phyloP scores from a whole-genome alignment of 2,113 vertebrate species.

The Ctenodactylus gundi region DNA sequence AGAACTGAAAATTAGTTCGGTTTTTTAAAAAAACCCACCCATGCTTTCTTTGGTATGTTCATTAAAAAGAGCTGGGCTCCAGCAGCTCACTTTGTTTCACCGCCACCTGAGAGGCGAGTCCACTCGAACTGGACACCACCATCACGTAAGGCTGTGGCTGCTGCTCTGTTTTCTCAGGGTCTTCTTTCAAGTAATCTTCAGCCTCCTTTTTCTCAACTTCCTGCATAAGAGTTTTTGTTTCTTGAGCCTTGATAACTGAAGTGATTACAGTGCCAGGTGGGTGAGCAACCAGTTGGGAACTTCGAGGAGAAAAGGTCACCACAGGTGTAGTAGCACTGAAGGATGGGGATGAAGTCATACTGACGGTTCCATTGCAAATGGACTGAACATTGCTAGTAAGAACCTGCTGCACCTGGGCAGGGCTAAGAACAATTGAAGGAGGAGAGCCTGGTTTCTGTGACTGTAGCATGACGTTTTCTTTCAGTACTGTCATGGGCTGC shows the following conservation, averaged over 20 bases:
- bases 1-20: constrained; percentile 77
- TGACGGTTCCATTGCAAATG: constrained; percentile 84
- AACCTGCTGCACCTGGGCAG: constrained; percentile 85
- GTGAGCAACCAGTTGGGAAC: constrained; percentile 85
- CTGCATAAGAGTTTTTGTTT: constrained; percentile 78
- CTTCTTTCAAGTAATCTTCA: constrained; percentile 65
- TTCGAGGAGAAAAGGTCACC: constrained; percentile 85
- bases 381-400: constrained; percentile 83
- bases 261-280: constrained; percentile 87
- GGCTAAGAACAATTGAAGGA: constrained; percentile 83
- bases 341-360: constrained; percentile 80
- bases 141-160: constrained; percentile 87
- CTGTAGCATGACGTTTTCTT: constrained; percentile 87
- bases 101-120: constrained; percentile 81
- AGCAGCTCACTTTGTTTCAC: constrained; percentile 83
- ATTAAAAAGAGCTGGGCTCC: constrained; percentile 80
- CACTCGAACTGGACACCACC: constrained; percentile 84
- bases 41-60: constrained; percentile 68
- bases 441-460: constrained; percentile 82
- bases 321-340: constrained; percentile 80
- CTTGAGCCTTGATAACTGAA: constrained; percentile 89
- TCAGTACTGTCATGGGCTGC: constrained; percentile 88
- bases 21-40: constrained; percentile 79
- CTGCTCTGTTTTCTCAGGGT: constrained; percentile 71
- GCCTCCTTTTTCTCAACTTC: constrained; percentile 70